Evolutionary conservation across 1,140 invertebrate species (phyloP), one percentile per base, ranked within the genome.

Genomic region (Agrilus planipennis): DNA sequence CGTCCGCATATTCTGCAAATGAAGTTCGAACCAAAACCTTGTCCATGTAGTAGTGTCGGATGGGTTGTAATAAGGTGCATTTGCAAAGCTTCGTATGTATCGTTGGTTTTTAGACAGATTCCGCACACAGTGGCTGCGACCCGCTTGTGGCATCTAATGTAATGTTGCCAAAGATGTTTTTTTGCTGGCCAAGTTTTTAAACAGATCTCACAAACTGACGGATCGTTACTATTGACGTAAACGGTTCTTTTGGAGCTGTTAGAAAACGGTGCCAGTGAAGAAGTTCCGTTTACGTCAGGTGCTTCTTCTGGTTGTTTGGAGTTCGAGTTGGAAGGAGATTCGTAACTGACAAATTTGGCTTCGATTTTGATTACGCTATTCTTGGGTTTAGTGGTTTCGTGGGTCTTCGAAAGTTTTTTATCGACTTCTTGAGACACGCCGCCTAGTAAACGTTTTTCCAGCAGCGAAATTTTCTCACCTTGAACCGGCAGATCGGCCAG

Each of bases 91-190:
- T 63, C 51, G 41, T 76, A 76, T 14, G 57, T 63, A 5, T 54
- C 54, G 46, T 72, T 74, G 1, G 73, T 60, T 49, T 73, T 70
- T 11, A 76, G 45, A 42, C 74, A 76, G 21, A 77, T 73, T 0
- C 74, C 74, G 41, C 73, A 77, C 2, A 73, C 70, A 0, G 72
- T 71, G 0, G 71, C 71, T 0, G 73, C 72, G 41, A 70, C 70
- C 2, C 59, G 53, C 19, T 69, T 63, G 52, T 77, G 74, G 45
- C 72, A 74, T 6, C 74, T 55, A 20, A 76, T 76, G 15, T 76
- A 56, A 51, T 77, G 74, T 47, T 76, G 73, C 74, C 74, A 77
- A 0, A 75, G 51, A 45, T 75, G 73, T 45, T 73, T 73, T 42
- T 73, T 73, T 0, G 70, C 71, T 0, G 72, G 71, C 72, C 72